A percentile compares a stretch with the other conserved stretches of the same genome.
Evolutionary conservation across 2,113 vertebrate species (phyloP).

Genomic region (Chaetodon auriga): DNA sequence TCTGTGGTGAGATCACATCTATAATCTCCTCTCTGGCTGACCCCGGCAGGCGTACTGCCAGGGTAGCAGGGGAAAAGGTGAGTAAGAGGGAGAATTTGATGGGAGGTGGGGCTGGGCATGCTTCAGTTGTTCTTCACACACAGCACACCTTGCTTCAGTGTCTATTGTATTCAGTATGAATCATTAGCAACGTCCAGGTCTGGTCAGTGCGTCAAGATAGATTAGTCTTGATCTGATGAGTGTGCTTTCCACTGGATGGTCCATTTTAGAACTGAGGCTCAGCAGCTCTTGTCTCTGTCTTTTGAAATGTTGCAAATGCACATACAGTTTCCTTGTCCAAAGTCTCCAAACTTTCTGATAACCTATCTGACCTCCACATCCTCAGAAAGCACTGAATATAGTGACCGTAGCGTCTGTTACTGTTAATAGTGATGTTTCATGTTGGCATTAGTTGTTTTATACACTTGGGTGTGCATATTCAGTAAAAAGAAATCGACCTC

Average conservation of each 20-base stretch:
- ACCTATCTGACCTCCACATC: conserved; percentile 10
- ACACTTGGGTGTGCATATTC: conserved; percentile 35
- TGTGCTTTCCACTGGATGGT: conserved; percentile 38
- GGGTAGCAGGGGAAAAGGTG: conserved; percentile 37
- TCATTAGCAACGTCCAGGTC: conserved; percentile 35
- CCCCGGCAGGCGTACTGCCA: neutral
- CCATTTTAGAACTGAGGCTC: conserved; percentile 22
- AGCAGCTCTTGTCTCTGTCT: neutral
- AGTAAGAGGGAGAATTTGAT: conserved; percentile 24
- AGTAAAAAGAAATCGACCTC: conserved; percentile 29
- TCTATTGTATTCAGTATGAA: conserved; percentile 46
- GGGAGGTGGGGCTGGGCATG: conserved; percentile 30
- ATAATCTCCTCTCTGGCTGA: conserved; percentile 48
- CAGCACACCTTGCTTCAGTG: conserved; percentile 34
- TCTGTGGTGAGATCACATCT: conserved; percentile 30
- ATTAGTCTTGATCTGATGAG: conserved; percentile 67
- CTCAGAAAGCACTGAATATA: neutral
- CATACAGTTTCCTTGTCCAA: conserved; percentile 7
- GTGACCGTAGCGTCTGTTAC: neutral
- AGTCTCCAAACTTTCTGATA: conserved; percentile 10
- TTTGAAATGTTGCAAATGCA: conserved; percentile 11
- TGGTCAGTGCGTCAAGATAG: conserved; percentile 38
- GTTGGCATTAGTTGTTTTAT: conserved; percentile 32
- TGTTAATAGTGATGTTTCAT: conserved; percentile 8
- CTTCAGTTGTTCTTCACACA: conserved; percentile 32